Conservation (phyloP, 2,888 invertebrate genomes). For the Epinotia demarniana region DNA sequence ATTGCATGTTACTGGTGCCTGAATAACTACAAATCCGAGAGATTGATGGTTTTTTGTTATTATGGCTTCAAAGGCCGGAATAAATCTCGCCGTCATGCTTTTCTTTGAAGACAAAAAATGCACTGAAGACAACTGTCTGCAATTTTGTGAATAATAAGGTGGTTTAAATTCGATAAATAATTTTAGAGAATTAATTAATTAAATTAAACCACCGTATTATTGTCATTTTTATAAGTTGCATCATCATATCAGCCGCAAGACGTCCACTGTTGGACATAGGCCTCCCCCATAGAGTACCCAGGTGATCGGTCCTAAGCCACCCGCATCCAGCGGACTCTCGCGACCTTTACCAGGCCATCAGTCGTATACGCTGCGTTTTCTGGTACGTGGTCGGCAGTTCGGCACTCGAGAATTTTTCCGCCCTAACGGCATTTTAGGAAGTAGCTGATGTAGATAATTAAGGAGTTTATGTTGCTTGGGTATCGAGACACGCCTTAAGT, state of each 20-base stretch:
- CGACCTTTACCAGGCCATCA: too few species aligned
- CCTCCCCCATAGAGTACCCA: too few species aligned
- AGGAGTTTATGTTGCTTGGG: constrained; percentile 3
- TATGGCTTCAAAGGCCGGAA: constrained; percentile 9
- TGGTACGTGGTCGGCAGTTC: too few species aligned
- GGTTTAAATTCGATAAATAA: too few species aligned
- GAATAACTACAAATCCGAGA: constrained; percentile 45
- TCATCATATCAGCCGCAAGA: too few species aligned
- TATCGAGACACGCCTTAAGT: neutral
- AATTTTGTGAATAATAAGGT: too few species aligned
- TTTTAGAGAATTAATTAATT: constrained; percentile 28
- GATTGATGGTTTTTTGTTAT: constrained; percentile 45
- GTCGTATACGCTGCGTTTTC: too few species aligned
- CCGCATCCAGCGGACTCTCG: too few species aligned
- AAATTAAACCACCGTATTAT: neutral
- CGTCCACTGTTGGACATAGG: too few species aligned
- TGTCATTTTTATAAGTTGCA: neutral
- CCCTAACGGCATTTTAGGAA: too few species aligned
- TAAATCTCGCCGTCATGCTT: constrained; percentile 12
- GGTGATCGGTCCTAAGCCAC: too few species aligned
- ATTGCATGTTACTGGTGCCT: constrained; percentile 51
- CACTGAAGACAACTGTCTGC: constrained; percentile 3
- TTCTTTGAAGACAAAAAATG: constrained; percentile 12
- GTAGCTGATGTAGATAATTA: neutral
- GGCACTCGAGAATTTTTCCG: too few species aligned